Evolutionary conservation across 2,797 vertebrate genomes (phyloP).

Genomic region (Etheostoma nigrum): DNA sequence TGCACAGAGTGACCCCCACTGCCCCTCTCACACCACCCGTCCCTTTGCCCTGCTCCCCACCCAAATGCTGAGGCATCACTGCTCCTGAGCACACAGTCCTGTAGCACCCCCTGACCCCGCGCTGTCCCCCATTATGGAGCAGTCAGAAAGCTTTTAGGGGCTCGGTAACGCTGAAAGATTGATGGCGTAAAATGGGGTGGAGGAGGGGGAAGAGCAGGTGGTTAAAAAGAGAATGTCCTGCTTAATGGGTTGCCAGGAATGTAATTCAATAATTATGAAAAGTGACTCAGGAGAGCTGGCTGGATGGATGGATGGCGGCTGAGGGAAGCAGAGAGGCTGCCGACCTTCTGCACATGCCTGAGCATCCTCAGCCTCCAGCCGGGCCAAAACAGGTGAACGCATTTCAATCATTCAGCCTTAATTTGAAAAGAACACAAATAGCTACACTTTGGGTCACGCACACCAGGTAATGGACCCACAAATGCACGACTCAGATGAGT

Average conservation of each 20-base stretch:
- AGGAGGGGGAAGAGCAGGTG: slow-evolving; percentile 87
- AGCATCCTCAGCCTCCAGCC: slow-evolving; percentile 52
- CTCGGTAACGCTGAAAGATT: slow-evolving; percentile 89
- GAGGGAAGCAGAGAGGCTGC: slow-evolving; percentile 43
- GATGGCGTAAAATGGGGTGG: slow-evolving; percentile 86
- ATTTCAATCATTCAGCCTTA: background rate
- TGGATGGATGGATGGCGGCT: slow-evolving; percentile 64
- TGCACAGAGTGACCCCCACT: slow-evolving; percentile 75
- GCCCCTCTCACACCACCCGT: slow-evolving; percentile 64
- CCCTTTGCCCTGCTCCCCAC: slow-evolving; percentile 62
- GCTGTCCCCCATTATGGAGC: slow-evolving; percentile 88
- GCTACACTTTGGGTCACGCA: background rate
- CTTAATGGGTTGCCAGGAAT: slow-evolving; percentile 87
- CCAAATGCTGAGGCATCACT: slow-evolving; percentile 84
- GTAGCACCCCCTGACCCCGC: slow-evolving; percentile 83
- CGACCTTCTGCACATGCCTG: slow-evolving; percentile 54
- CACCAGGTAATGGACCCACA: too few relatives aligned
- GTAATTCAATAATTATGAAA: slow-evolving; percentile 92
- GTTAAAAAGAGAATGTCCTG: slow-evolving; percentile 88
- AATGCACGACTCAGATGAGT: too few relatives aligned
- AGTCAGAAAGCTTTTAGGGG: slow-evolving; percentile 91
- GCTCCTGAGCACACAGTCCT: slow-evolving; percentile 81
- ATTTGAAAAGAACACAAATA: background rate
- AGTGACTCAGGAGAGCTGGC: slow-evolving; percentile 82
- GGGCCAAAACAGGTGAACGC: slow-evolving; percentile 56